phyloP scores from a whole-genome alignment of 2,797 vertebrate species.

The Enteromius argenteus region DNA sequence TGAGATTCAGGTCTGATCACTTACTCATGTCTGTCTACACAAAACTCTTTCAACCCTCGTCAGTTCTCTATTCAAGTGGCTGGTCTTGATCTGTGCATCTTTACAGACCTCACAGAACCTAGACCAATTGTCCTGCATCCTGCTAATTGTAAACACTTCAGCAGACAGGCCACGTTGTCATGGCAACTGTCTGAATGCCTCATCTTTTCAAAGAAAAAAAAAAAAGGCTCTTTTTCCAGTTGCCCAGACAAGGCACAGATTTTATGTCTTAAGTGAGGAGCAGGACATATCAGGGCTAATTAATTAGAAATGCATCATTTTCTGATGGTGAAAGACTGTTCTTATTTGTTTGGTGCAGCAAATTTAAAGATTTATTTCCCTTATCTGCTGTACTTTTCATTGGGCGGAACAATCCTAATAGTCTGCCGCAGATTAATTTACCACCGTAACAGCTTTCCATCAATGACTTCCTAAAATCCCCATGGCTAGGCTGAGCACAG shows the following conservation, averaged over 20 bases:
- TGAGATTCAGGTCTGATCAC: constrained; percentile 41
- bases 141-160: constrained; percentile 55
- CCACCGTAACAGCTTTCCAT: constrained; percentile 30
- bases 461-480: constrained; percentile 42
- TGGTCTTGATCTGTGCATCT: constrained; percentile 46
- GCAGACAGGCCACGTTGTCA: constrained; percentile 29
- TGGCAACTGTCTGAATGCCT: constrained; percentile 33
- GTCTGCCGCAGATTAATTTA: constrained; percentile 26
- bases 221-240: constrained; percentile 22
- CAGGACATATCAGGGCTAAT: constrained; percentile 6
- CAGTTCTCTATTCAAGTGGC: constrained; percentile 27
- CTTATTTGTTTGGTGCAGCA: constrained; percentile 31
- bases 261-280: constrained; percentile 5
- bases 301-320: constrained; percentile 10
- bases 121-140: constrained; percentile 42
- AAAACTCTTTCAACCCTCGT: constrained; percentile 13
- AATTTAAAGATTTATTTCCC: constrained; percentile 3
- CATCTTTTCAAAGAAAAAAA: neutral
- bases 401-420: constrained; percentile 37
- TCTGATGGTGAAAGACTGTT: constrained; percentile 6
- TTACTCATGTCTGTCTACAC: neutral
- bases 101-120: constrained; percentile 32
- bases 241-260: constrained; percentile 30
- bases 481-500: constrained; percentile 14
- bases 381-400: constrained; percentile 23